Conservation (phyloP, 2,888 invertebrate genomes). For the Coleophora deauratella region DNA sequence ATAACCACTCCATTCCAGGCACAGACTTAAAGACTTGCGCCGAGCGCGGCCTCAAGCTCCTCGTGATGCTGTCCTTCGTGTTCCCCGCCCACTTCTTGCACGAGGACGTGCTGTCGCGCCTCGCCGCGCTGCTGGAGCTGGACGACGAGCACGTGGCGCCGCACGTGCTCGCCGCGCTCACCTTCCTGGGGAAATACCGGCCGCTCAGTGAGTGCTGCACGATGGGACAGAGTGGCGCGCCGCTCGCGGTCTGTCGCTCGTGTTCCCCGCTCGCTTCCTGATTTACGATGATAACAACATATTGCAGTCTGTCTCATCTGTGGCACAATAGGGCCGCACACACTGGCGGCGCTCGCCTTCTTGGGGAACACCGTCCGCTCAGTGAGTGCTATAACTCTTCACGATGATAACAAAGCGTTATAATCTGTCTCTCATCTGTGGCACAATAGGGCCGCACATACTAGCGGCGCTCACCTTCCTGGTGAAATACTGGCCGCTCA, state of each 20-base stretch:
- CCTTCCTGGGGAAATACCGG: slow-evolving; percentile 90
- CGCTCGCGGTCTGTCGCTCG: slow-evolving; percentile 92
- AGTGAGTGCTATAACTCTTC: neutral
- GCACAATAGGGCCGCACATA: slow-evolving; percentile 72
- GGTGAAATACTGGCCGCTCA: slow-evolving; percentile 88
- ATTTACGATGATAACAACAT: slow-evolving; percentile 88
- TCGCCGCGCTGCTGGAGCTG: slow-evolving; percentile 84
- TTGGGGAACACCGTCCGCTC: neutral
- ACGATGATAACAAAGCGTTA: neutral
- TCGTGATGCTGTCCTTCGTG: slow-evolving; percentile 92
- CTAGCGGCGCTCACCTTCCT: slow-evolving; percentile 89
- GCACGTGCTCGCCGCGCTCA: slow-evolving; percentile 86
- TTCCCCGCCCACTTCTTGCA: slow-evolving; percentile 95
- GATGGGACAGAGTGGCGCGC: too few species aligned
- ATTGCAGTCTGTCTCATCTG: slow-evolving; percentile 81
- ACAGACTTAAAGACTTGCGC: slow-evolving; percentile 87
- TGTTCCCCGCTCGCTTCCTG: slow-evolving; percentile 94
- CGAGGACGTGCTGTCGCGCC: slow-evolving; percentile 84
- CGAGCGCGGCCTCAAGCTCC: slow-evolving; percentile 89
- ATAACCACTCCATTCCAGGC: too few species aligned
- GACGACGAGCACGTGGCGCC: slow-evolving; percentile 89
- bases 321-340: slow-evolving; percentile 85
- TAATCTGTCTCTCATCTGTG: too few species aligned
- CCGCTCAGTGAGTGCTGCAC: slow-evolving; percentile 81
- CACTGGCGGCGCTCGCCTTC: too few species aligned